Conservation (phyloP, 2,797 vertebrate genomes). For the Sebastes glaucus region DNA sequence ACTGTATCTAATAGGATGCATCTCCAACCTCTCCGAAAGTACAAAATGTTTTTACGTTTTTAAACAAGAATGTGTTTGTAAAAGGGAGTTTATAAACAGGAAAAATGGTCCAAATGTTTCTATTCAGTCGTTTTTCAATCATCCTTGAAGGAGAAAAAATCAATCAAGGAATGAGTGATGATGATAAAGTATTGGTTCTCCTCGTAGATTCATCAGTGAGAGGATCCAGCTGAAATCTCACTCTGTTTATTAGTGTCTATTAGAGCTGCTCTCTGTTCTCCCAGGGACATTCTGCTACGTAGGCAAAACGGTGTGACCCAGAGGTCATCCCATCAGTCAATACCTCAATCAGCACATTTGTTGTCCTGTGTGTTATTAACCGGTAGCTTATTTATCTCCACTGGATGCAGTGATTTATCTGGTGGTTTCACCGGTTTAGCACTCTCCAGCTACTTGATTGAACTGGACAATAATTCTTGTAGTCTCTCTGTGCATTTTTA, state of each 20-base stretch:
- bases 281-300: conserved; percentile 11
- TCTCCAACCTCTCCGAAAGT: not conserved
- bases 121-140: not conserved
- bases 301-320: conserved; percentile 11
- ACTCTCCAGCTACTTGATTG: not conserved
- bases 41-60: not conserved
- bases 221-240: not conserved
- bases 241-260: not conserved
- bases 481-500: not conserved
- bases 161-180: not conserved
- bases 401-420: not conserved
- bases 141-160: not conserved
- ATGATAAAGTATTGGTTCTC: not conserved
- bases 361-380: conserved; percentile 22
- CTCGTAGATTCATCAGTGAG: not conserved
- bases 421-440: not conserved
- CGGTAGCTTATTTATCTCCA: conserved; percentile 6
- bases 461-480: not conserved
- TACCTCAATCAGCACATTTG: conserved; percentile 26
- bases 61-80: not conserved
- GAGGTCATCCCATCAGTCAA: conserved; percentile 42
- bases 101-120: not conserved
- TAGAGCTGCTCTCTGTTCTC: not conserved
- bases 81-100: not conserved
- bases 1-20: not conserved